Evolutionary conservation across 2,797 vertebrate species (phyloP), one percentile per base, ranked within the genome.

Genomic region (Heliangelus exortis): DNA sequence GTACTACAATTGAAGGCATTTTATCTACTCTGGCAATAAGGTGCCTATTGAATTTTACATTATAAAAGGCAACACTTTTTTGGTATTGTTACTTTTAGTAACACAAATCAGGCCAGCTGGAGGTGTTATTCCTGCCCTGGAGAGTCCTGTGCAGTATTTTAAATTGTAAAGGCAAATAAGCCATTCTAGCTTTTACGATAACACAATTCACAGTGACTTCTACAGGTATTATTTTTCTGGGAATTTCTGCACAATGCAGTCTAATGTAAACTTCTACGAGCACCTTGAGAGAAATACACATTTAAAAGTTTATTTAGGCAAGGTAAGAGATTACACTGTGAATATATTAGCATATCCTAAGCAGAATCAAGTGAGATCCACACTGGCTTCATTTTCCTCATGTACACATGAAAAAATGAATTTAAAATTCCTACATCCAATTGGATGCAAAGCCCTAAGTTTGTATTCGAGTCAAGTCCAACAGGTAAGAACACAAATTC

Each of bases 271-370:
- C 80, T 55, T 91, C 85, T 90, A 91, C 21, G 83, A 93, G 93
- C 88, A 93, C 84, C 93, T 92, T 91, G 91, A 96, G 95, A 96
- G 65, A 95, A 93, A 95, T 72, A 76, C 0, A 12, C 54, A 84
- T 93, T 95, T 95, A 73, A 17, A 94, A 96, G 91, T 92, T 94
- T 94, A 93, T 91, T 95, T 91, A 90, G 92, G 77, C 47, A 92
- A 92, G 59, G 67, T 69, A 92, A 92, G 78, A 82, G 51, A 88
- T 84, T 67, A 84, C 62, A 63, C 4, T 43, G 63, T 88, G 45
- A 82, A 65, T 72, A 29, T 4, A 63, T 90, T 73, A 90, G 43
- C 76, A 90, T 82, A 88, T 0, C 0, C 74, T 55, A 88, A 90
- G 43, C 9, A 78, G 39, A 90, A 67, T 1, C 66, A 41, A 93